Conservation (phyloP, 2,888 invertebrate genomes). For the Hemicrepidius hirtus region DNA sequence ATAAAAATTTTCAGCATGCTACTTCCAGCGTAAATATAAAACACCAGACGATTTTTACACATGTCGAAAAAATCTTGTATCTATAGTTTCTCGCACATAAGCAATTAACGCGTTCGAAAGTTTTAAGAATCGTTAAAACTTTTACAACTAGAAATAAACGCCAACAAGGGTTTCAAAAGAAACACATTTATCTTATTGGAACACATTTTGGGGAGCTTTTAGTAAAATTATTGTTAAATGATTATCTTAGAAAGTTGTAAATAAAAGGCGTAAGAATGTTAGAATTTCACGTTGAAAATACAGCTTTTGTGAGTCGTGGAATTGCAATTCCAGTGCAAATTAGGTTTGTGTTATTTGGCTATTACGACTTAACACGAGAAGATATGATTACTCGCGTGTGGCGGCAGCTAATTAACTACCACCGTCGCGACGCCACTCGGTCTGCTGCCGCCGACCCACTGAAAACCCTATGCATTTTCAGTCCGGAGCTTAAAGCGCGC, state of each 20-base stretch:
- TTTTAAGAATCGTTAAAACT: not conserved
- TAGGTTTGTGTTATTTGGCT: not conserved
- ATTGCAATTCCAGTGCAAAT: constrained; percentile 22
- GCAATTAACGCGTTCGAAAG: not conserved
- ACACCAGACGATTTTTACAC: constrained; percentile 15
- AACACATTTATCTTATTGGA: constrained; percentile 6
- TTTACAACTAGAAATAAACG: not conserved
- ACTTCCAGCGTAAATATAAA: constrained; percentile 28
- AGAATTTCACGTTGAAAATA: not conserved
- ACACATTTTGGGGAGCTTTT: not conserved
- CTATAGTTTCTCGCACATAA: not conserved
- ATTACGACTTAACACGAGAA: constrained; percentile 13
- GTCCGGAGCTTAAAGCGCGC: constrained; percentile 52
- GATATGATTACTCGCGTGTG: constrained; percentile 60
- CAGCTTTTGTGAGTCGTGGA: constrained; percentile 40
- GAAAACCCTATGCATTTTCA: constrained; percentile 58
- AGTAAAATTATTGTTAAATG: constrained; percentile 16
- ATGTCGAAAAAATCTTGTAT: constrained; percentile 2
- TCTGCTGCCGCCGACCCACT: constrained; percentile 66
- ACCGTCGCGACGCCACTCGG: constrained; percentile 61
- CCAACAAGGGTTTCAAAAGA: not conserved
- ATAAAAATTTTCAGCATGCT: constrained; percentile 23
- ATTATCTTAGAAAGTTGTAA: constrained; percentile 2
- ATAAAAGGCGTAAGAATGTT: not conserved
- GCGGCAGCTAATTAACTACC: constrained; percentile 59